Conservation (phyloP, 2,888 invertebrate genomes). For the Aspidapion aeneum region DNA sequence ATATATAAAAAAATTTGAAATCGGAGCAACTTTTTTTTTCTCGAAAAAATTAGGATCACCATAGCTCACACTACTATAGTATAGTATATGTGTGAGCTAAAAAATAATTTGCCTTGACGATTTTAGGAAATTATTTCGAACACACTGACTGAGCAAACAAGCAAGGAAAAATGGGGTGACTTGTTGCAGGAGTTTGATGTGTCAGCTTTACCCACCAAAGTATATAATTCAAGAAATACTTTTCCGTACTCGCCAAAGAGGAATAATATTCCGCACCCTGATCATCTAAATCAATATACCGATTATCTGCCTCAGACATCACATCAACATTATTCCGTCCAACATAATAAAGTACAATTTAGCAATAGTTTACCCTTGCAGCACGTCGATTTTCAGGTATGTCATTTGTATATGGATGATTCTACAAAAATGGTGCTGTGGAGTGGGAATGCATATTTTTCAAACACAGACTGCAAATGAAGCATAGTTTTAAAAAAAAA, state of each 20-base stretch:
- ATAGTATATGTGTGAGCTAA: too few relatives aligned
- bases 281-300: not conserved
- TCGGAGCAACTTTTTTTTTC: too few relatives aligned
- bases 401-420: too few relatives aligned
- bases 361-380: conserved; percentile 49
- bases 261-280: conserved; percentile 33
- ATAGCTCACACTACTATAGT: too few relatives aligned
- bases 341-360: conserved; percentile 46
- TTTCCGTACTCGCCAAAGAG: conserved; percentile 46
- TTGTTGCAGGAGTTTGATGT: conserved; percentile 52
- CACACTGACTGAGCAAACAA: conserved; percentile 61
- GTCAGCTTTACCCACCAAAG: conserved; percentile 51
- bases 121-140: conserved; percentile 57
- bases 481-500: too few relatives aligned
- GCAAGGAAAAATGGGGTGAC: conserved; percentile 64
- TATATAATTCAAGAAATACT: conserved; percentile 38
- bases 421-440: too few relatives aligned
- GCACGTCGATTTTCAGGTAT: conserved; percentile 39
- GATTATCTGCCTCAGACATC: conserved; percentile 25
- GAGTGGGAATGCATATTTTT: too few relatives aligned
- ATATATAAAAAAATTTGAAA: too few relatives aligned
- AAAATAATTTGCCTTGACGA: too few relatives aligned
- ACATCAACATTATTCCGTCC: conserved; percentile 44
- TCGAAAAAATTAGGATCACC: too few relatives aligned
- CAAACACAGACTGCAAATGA: too few relatives aligned